Evolutionary conservation across 1,140 invertebrate genomes (phyloP).

Genomic region (Piezodorus guildinii): DNA sequence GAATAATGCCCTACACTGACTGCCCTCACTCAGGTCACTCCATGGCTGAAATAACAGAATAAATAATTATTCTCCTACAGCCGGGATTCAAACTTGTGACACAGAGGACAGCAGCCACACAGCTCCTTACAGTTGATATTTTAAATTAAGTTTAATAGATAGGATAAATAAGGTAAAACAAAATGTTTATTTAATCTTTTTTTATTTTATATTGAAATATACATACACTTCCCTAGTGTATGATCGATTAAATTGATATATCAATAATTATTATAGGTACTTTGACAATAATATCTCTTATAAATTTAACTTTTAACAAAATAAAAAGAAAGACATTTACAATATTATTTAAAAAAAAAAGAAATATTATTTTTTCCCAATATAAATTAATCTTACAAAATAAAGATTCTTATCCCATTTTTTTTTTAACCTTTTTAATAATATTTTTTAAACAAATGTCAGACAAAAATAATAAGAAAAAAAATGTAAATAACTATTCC

Average conservation of each 20-base stretch:
- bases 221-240: conserved; percentile 7
- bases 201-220: conserved; percentile 11
- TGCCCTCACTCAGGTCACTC: too few relatives aligned
- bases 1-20: too few relatives aligned
- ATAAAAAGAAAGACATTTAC: conserved; percentile 12
- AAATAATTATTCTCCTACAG: too few relatives aligned
- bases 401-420: conserved; percentile 13
- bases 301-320: conserved; percentile 14
- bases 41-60: too few relatives aligned
- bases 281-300: conserved; percentile 1
- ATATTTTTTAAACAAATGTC: too few relatives aligned
- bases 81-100: too few relatives aligned
- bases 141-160: too few relatives aligned
- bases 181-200: neutral
- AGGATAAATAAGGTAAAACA: too few relatives aligned
- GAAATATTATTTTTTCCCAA: conserved; percentile 8
- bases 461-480: neutral
- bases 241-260: neutral
- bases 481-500: conserved; percentile 5
- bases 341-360: neutral
- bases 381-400: neutral
- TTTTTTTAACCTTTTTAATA: neutral
- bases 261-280: conserved; percentile 5
- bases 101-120: too few relatives aligned
- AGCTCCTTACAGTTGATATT: too few relatives aligned